Base-by-base conservation (phyloP, 2,797 vertebrate genomes). In the Tangara arthus region DNA sequence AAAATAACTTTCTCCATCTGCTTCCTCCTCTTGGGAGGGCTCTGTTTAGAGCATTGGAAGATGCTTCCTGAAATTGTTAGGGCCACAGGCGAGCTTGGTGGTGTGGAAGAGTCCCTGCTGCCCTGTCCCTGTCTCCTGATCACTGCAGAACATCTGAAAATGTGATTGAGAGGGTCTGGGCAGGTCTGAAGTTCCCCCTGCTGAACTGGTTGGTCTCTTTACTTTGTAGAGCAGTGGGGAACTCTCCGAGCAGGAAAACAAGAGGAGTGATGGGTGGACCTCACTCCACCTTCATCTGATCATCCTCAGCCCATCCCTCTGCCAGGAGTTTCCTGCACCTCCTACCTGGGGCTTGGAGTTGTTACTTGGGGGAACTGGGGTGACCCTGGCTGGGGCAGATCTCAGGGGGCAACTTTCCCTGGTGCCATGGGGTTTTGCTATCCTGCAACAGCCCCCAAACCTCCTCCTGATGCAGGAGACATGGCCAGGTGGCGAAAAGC, bases 41-140 rank as follows among this genome's bases (percentile, higher is more conserved):
- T 88, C 92, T 90, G 78, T 90, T 90, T 82, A 72, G 85, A 87
- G 77, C 78, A 70, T 56, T 88, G 64, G 94, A 83, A 86, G 95
- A 96, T 94, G 80, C 89, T 96, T 96, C 95, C 94, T 96, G 91
- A 97, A 96, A 97, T 96, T 94, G 94, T 95, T 95, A 81, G 82
- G 65, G 56, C 72, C 2, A 3, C 55, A n/a, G 79, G 41, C 8
- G 0, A 82, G 77, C 35, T 44, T 28, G 22, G 19, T 69, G 30
- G 30, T 41, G 32, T 84, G 78, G 82, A 83, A 83, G 87, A 47
- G 52, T 57, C 87, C 66, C 52, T 0, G 3, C 61, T 92, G 83
- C 37, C 79, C 68, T 0, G 3, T 88, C 72, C 30, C 60, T 72
- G 32, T 56, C 70, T 85, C 0, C 52, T 77, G 41, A 23, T 78